Conservation (phyloP, 1,140 invertebrate genomes). For the Zaprionus africanus region DNA sequence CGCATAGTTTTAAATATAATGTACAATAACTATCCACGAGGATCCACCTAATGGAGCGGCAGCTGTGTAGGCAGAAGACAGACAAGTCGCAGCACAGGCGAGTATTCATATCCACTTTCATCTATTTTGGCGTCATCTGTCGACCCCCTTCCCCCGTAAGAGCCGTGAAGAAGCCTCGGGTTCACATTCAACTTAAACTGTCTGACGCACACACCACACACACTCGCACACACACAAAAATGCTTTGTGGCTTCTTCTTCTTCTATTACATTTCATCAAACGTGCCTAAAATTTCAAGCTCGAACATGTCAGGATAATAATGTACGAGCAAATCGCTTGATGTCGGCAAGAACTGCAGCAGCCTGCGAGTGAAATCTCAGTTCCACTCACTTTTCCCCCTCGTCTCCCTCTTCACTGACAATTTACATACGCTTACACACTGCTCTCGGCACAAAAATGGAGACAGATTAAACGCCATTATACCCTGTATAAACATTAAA, state of each 20-base stretch:
- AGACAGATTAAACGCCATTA: not conserved
- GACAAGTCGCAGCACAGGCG: not conserved
- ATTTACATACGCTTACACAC: slow-evolving; percentile 47
- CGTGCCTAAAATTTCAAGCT: slow-evolving; percentile 66
- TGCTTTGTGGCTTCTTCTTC: slow-evolving; percentile 46
- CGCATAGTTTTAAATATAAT: not conserved
- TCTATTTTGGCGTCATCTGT: slow-evolving; percentile 14
- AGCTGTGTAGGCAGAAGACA: slow-evolving; percentile 14
- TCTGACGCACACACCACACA: slow-evolving; percentile 15
- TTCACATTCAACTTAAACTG: slow-evolving; percentile 22
- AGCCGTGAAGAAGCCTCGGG: not conserved
- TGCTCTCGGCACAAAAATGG: not conserved
- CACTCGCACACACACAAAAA: slow-evolving; percentile 35
- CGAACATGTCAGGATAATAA: slow-evolving; percentile 73
- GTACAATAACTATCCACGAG: not conserved
- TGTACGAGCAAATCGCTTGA: slow-evolving; percentile 64
- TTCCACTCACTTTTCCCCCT: not conserved
- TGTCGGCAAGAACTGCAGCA: slow-evolving; percentile 41
- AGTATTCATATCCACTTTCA: slow-evolving; percentile 11
- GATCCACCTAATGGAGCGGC: slow-evolving; percentile 9
- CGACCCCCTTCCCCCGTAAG: not conserved
- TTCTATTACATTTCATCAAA: slow-evolving; percentile 72
- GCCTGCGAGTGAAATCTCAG: slow-evolving; percentile 37
- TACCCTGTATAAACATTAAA: slow-evolving; percentile 18
- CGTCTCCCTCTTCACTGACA: not conserved